A percentile compares a stretch with the other conserved stretches of the same genome.
Conservation (phyloP, 2,113 vertebrate genomes). For the Embiotoca jacksoni region DNA sequence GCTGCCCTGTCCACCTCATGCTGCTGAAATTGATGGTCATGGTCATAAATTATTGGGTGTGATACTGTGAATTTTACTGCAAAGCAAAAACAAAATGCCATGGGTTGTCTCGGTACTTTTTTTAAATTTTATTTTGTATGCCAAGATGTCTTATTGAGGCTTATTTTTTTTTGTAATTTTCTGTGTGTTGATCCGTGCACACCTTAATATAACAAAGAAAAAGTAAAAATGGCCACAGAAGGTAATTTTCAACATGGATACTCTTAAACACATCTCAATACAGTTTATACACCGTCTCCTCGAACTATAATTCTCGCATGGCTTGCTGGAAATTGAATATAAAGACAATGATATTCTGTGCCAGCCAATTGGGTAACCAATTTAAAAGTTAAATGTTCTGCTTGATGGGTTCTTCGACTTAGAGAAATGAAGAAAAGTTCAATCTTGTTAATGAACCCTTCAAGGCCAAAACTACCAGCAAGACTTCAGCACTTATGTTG, state of each 20-base stretch:
- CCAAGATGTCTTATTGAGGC: neutral
- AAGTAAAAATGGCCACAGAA: neutral
- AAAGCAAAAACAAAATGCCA: neutral
- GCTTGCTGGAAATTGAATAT: slow-evolving; percentile 38
- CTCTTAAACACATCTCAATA: neutral
- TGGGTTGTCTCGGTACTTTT: neutral
- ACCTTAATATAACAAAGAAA: neutral
- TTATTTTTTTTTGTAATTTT: neutral
- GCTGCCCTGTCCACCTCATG: neutral
- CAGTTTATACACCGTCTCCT: neutral
- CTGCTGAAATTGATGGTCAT: neutral
- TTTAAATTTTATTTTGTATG: neutral
- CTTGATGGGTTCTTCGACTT: slow-evolving; percentile 35
- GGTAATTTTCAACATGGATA: slow-evolving; percentile 16
- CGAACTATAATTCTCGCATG: slow-evolving; percentile 19
- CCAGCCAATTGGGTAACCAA: slow-evolving; percentile 33
- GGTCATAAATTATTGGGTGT: neutral
- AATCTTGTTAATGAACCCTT: slow-evolving; percentile 2
- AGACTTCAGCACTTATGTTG: neutral
- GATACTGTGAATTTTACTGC: neutral
- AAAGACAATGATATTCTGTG: slow-evolving; percentile 37
- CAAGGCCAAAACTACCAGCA: neutral
- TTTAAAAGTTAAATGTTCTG: slow-evolving; percentile 51
- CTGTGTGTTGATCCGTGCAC: neutral
- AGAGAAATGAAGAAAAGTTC: slow-evolving; percentile 20